Evolutionary conservation across 2,113 vertebrate genomes (phyloP), one percentile per base, ranked within the genome.

Genomic region (Python bivittatus): DNA sequence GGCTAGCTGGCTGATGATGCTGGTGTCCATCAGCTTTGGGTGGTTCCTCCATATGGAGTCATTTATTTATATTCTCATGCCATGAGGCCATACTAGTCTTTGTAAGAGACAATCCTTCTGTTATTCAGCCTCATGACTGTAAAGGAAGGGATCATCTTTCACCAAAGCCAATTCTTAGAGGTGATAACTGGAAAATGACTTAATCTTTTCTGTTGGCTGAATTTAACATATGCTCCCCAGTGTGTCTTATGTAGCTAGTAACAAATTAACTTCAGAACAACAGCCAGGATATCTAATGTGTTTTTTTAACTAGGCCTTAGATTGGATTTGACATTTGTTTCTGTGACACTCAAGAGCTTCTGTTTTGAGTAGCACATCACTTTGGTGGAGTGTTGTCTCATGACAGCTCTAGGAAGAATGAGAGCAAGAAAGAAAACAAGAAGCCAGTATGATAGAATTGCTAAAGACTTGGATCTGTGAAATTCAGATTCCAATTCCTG

Each of bases 361-460:
- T 52, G 6, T 68, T 92, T n/a, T 12, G 27, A 90, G 4, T 12
- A 29, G 29, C 20, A 23, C 8, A 38, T 33, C n/a, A 29, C 1
- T 42, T 58, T 56, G 60, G 53, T 57, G 61, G 27, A 44, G 5
- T 22, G 15, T 8, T 23, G 25, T 57, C 38, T 79, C 53, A 58
- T 57, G 17, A 13, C 0, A 25, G 0, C 0, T 0, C 1, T 7
- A 2, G 1, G 83, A 48, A n/a, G 27, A 25, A 29, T 20, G 52
- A 38, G 29, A 29, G 20, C 52, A 2, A 57, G 2, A 52, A 12
- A 52, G 23, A 5, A 48, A 52, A 13, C 42, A 27, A 48, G 11
- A 85, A 27, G 56, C n/a, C 1, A 20, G 2, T 25, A 8, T 58
- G 68, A 33, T 38, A 27, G 12, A 90, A 38, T 42, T 90, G 22